Evolutionary conservation across 2,888 invertebrate species (phyloP).

Genomic region (Anoncus sp.): DNA sequence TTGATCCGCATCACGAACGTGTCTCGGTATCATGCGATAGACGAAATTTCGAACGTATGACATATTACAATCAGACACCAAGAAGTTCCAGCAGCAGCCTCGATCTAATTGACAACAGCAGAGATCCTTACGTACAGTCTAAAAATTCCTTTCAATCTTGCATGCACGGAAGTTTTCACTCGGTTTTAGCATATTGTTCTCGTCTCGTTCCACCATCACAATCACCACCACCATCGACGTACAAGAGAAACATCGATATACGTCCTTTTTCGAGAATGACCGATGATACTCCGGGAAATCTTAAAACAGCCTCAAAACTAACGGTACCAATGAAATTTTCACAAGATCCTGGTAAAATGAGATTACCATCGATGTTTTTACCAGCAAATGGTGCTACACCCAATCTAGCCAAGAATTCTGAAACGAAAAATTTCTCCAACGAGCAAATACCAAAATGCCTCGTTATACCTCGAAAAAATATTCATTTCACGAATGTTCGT

Average conservation of each 20-base stretch:
- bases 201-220: too few relatives aligned
- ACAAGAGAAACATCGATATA: slow-evolving; percentile 65
- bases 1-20: slow-evolving; percentile 70
- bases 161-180: slow-evolving; percentile 77
- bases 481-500: slow-evolving; percentile 62
- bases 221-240: slow-evolving; percentile 64
- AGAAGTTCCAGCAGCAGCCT: too few relatives aligned
- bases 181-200: slow-evolving; percentile 75
- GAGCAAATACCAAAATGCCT: slow-evolving; percentile 46
- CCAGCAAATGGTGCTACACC: neutral
- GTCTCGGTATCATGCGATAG: slow-evolving; percentile 37
- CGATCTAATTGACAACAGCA: slow-evolving; percentile 18
- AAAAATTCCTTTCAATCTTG: slow-evolving; percentile 69
- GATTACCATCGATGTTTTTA: neutral
- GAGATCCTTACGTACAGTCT: slow-evolving; percentile 28
- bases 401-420: slow-evolving; percentile 10
- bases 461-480: slow-evolving; percentile 52
- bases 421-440: neutral
- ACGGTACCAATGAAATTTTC: neutral
- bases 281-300: neutral
- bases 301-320: neutral
- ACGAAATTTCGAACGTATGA: slow-evolving; percentile 29
- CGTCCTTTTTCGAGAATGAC: slow-evolving; percentile 15
- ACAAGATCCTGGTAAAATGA: slow-evolving; percentile 22
- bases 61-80: slow-evolving; percentile 12